Evolutionary conservation across 2,113 vertebrate genomes (phyloP).

Genomic region (Miniopterus natalensis): DNA sequence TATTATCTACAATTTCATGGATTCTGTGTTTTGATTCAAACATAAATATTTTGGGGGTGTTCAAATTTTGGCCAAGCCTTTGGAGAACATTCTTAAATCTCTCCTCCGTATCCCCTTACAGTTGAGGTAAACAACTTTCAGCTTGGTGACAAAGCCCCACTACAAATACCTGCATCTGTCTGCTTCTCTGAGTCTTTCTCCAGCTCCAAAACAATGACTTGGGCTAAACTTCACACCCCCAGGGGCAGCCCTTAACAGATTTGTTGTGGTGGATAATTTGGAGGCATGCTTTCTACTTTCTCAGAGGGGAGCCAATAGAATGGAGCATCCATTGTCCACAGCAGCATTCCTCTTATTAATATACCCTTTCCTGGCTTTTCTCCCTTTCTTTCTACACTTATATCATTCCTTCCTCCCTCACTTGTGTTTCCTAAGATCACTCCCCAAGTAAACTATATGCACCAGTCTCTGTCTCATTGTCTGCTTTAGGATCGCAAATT

Average conservation of each 20-base stretch:
- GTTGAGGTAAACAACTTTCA: not conserved
- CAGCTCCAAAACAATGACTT: not conserved
- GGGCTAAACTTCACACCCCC: not conserved
- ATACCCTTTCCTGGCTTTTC: not conserved
- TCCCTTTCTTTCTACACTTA: not conserved
- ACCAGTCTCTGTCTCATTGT: not conserved
- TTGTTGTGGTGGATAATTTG: not conserved
- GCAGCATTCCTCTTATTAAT: not conserved
- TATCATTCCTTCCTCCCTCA: not conserved
- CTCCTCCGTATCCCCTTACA: not conserved
- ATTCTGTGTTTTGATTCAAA: slow-evolving; percentile 9
- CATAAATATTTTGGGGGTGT: not conserved
- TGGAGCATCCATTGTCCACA: not conserved
- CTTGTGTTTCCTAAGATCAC: not conserved
- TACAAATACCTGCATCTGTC: not conserved
- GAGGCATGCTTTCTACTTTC: not conserved
- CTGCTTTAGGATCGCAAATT: not conserved
- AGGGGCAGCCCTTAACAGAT: not conserved
- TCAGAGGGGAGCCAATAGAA: not conserved
- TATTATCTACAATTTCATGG: not conserved
- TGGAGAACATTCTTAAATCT: not conserved
- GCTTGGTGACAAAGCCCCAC: accelerated
- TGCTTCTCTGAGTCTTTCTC: not conserved
- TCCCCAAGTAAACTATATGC: not conserved
- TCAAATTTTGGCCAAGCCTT: not conserved